Base-by-base conservation (phyloP, 2,888 invertebrate species). In the Plagodis dolabraria region DNA sequence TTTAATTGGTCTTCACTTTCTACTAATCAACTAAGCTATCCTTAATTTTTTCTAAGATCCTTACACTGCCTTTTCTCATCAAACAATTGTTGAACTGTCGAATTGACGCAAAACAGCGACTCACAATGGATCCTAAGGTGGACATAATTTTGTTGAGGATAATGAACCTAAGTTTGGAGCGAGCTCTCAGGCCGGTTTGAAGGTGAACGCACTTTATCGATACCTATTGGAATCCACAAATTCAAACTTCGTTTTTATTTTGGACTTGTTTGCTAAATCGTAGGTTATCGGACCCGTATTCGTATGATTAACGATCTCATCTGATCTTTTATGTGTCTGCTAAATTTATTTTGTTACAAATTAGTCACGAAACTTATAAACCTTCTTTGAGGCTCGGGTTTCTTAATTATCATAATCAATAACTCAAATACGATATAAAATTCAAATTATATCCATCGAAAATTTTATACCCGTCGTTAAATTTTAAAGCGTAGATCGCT, bases 171-270 rank as follows among this genome's bases (percentile, higher is more conserved):
- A 76, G 71, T 83, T 83, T 68, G 79, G 73, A 76, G 79, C 78
- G 76, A 72, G 83, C 77, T 57, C 53, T 79, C 79, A 78, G 85
- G 82, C 91, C 91, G 90, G 92, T 92, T 90, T 85, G 75, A 83
- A 87, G 92, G 89, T 92, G 83, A 92, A 90, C 77, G 90, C 73
- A 86, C 91, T 80, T 81, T 55, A 81, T 79, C 75, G 71, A 75
- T 74, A 69, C 75, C 68, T 76, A 87, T 84, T 82, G 85, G 85
- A 83, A 90, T 91, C 85, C 85, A 82, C 81, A 79, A 85, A 86
- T 83, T 86, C 75, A 75, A 75, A 76, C 72, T 70, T 68, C 71
- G 75, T 77, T 82, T 80, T 83, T 81, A 83, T 87, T 88, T 86
- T 79, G 80, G 80, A 82, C 82, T 79, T 82, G 85, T 89, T 86